Conservation (phyloP, 2,888 invertebrate genomes). For the Mimachlamys varia region DNA sequence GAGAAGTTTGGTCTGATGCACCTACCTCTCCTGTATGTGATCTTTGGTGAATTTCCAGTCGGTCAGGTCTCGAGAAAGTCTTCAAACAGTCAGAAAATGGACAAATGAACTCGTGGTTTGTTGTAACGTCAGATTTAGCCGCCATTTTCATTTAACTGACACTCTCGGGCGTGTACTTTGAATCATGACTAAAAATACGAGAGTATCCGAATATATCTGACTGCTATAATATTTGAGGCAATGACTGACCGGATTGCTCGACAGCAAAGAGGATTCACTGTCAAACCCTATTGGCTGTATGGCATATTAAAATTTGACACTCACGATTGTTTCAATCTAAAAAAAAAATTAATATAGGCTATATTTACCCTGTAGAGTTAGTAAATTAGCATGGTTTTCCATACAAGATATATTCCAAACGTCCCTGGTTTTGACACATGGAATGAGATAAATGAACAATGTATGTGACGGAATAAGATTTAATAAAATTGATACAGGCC, state of each 20-base stretch:
- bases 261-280: not conserved
- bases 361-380: too few species aligned
- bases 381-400: too few species aligned
- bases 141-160: not conserved
- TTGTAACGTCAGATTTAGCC: not conserved
- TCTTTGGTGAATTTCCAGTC: conserved; percentile 60
- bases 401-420: too few species aligned
- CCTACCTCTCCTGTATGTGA: conserved; percentile 71
- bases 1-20: not conserved
- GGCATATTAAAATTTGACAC: too few species aligned
- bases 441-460: too few species aligned
- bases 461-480: too few species aligned
- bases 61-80: conserved; percentile 58
- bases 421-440: too few species aligned
- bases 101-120: conserved; percentile 52
- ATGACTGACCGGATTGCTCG: not conserved
- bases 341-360: too few species aligned
- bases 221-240: not conserved
- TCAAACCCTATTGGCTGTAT: too few species aligned
- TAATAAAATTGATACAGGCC: too few species aligned
- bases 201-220: not conserved
- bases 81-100: conserved; percentile 57
- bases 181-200: not conserved
- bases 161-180: not conserved
- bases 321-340: too few species aligned